These are phyloP conservation scores for Mohoua ochrocephala DNA, from an alignment of 2,113 vertebrate genomes.

Conservation along the genomic window DNA sequence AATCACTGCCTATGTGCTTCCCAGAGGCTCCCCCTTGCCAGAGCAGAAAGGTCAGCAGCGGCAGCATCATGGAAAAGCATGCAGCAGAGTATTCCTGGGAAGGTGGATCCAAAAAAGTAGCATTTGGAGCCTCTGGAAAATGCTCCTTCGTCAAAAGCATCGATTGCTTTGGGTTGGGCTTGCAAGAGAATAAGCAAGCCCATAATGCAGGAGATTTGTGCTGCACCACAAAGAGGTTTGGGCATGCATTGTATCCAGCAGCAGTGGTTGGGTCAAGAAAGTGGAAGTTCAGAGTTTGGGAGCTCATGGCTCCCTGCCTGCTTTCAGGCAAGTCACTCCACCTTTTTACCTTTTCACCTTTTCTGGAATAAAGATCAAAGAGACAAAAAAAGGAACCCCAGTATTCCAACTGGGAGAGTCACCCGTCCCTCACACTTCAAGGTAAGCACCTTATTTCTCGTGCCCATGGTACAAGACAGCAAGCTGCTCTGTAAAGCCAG, in stretches of 20 bases:
- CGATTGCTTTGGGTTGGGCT: not conserved
- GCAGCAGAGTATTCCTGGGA: slow-evolving; percentile 28
- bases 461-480: not conserved
- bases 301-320: not conserved
- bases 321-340: not conserved
- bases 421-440: not conserved
- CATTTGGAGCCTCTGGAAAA: not conserved
- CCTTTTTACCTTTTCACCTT: not conserved
- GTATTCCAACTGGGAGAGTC: not conserved
- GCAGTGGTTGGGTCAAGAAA: not conserved
- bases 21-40: slow-evolving; percentile 27
- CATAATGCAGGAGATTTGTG: not conserved
- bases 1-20: slow-evolving; percentile 68
- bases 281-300: not conserved
- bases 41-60: slow-evolving; percentile 69
- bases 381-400: not conserved
- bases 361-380: not conserved
- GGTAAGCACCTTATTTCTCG: not conserved
- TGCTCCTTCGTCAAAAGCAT: not conserved
- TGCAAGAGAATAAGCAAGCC: not conserved
- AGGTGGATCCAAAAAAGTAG: slow-evolving; percentile 7
- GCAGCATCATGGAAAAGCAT: slow-evolving; percentile 67
- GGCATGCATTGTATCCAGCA: accelerated
- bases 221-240: not conserved
- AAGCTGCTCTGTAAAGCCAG: not conserved